phyloP scores from a whole-genome alignment of 2,797 vertebrate genomes.

The Galaxias olidus region DNA sequence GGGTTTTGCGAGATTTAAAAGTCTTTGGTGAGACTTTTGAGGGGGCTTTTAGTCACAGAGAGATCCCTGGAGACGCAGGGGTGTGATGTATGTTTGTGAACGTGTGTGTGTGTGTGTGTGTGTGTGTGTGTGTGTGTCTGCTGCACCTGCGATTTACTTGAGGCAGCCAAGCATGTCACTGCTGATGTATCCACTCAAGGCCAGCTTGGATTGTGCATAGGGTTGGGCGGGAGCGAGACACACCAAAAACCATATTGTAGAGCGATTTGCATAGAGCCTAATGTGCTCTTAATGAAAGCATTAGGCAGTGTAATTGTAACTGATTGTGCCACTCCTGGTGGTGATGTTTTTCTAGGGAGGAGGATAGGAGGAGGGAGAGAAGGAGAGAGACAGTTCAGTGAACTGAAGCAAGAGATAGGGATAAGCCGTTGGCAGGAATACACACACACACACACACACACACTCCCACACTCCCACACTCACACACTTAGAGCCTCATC shows the following conservation, averaged over 20 bases:
- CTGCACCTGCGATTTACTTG: too few relatives aligned
- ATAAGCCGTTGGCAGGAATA: not conserved
- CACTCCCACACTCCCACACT: not conserved
- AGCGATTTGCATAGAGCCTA: not conserved
- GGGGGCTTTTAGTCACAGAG: conserved; percentile 6
- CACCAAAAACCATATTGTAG: too few relatives aligned
- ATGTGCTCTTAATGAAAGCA: not conserved
- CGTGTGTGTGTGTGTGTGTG: too few relatives aligned
- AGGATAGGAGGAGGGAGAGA: not conserved
- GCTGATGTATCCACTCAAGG: too few relatives aligned
- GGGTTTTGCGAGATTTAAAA: conserved; percentile 8
- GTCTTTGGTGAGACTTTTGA: not conserved
- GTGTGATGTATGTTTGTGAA: too few relatives aligned
- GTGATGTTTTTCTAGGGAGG: not conserved
- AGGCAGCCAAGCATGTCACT: too few relatives aligned
- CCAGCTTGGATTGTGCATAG: too few relatives aligned
- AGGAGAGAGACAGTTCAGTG: not conserved
- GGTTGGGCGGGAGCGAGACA: too few relatives aligned
- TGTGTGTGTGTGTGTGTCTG: too few relatives aligned
- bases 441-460: not conserved
- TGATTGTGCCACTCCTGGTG: not conserved
- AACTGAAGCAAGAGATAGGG: not conserved
- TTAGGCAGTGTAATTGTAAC: not conserved
- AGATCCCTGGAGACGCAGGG: not conserved
- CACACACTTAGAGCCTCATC: too few relatives aligned